Percentiles rank a stretch among this genome's conserved stretches.
phyloP scores from a whole-genome alignment of 2,797 vertebrate species.

The Setipinna tenuifilis region DNA sequence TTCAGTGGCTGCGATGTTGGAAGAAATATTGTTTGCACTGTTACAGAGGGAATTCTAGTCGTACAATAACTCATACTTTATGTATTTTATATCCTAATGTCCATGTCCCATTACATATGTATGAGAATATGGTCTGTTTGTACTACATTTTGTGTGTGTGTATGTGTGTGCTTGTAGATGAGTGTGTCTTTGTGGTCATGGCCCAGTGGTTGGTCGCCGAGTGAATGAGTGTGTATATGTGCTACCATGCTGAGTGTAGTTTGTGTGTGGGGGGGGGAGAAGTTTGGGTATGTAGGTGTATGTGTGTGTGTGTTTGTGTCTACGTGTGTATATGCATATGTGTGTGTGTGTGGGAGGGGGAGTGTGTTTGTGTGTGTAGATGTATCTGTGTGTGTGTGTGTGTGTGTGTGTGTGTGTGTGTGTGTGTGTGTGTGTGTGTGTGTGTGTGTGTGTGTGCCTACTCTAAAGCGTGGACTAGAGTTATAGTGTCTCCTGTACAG shows the following conservation, averaged over 20 bases:
- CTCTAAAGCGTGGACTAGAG: slow-evolving; percentile 73
- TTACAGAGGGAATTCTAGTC: background rate
- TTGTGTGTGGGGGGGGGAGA: background rate
- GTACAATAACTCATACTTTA: no score
- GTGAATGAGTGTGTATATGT: background rate
- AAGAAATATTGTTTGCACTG: background rate
- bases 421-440: slow-evolving; percentile 29
- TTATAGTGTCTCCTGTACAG: slow-evolving; percentile 79
- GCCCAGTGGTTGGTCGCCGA: background rate
- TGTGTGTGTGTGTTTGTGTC: background rate
- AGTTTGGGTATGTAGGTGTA: background rate
- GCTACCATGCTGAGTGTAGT: background rate
- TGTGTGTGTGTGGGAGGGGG: background rate
- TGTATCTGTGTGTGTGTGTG: slow-evolving; percentile 14
- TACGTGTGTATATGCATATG: background rate
- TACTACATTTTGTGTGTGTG: slow-evolving; percentile 27
- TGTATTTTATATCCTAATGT: background rate
- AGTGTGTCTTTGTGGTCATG: background rate
- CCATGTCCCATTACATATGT: background rate
- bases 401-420: background rate
- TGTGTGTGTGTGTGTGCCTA: slow-evolving; percentile 31
- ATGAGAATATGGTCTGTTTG: background rate
- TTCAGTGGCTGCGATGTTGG: background rate
- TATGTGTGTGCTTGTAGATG: slow-evolving; percentile 12
- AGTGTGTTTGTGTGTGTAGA: slow-evolving; percentile 33